Conservation (phyloP, 1,140 invertebrate species). For the Phortica variegata region DNA sequence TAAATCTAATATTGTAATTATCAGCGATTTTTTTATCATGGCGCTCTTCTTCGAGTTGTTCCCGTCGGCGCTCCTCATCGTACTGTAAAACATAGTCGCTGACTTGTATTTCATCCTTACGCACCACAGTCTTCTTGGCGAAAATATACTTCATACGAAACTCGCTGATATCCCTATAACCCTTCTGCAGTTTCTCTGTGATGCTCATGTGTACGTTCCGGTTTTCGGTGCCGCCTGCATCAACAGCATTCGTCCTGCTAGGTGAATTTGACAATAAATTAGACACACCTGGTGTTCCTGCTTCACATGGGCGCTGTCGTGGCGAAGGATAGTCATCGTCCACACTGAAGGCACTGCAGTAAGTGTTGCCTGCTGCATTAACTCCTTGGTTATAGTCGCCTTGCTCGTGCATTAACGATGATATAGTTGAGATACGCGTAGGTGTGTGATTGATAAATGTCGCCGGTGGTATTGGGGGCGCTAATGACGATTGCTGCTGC, state of each 20-base stretch:
- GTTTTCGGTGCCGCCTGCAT: background rate
- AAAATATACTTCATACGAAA: constrained; percentile 46
- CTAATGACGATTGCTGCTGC: background rate
- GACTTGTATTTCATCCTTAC: constrained; percentile 39
- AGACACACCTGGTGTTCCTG: background rate
- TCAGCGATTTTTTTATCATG: constrained; percentile 42
- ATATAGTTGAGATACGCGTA: constrained; percentile 45
- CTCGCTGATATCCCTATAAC: constrained; percentile 46
- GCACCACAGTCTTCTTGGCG: constrained; percentile 37
- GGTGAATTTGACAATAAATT: background rate
- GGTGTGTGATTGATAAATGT: constrained; percentile 48
- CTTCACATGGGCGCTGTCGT: constrained; percentile 12
- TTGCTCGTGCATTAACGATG: constrained; percentile 40
- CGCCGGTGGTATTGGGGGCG: constrained; percentile 17
- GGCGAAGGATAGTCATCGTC: constrained; percentile 38
- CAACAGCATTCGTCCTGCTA: too few relatives aligned
- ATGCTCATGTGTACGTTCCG: constrained; percentile 13
- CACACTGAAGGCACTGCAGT: constrained; percentile 43
- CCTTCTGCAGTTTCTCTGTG: constrained; percentile 33
- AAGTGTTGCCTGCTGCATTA: constrained; percentile 17
- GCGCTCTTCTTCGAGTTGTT: constrained; percentile 24
- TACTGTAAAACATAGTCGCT: constrained; percentile 42
- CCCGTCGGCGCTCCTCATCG: constrained; percentile 33
- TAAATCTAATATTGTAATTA: constrained; percentile 46
- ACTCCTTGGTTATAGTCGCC: background rate